Percentiles rank a stretch among this genome's conserved stretches.
These are phyloP conservation scores for Chrysochloris asiatica DNA, from an alignment of 2,113 vertebrate species.

Conservation along the genomic window DNA sequence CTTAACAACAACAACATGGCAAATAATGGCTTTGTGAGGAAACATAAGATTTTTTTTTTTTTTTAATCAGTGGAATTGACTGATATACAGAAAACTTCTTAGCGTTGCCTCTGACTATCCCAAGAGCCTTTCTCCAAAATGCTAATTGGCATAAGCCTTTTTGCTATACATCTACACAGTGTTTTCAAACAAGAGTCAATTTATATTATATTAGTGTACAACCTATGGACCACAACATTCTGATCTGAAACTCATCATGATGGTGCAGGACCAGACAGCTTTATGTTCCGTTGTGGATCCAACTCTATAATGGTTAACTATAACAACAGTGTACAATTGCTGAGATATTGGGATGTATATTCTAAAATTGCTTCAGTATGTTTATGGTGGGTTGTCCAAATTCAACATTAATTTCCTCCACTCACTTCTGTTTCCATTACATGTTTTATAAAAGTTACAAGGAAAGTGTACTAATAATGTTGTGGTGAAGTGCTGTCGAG, in stretches of 20 bases:
- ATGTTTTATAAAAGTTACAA: constrained; percentile 43
- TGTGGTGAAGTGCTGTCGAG: no score
- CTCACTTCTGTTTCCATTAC: not conserved
- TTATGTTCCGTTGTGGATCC: not conserved
- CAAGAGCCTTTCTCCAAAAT: not conserved
- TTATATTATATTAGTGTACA: not conserved
- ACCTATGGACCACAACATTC: not conserved
- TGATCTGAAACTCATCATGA: not conserved
- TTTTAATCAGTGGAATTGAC: not conserved
- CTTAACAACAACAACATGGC: no score
- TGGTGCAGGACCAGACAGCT: not conserved
- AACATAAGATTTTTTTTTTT: not conserved
- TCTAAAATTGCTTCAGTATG: not conserved
- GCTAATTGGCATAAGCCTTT: not conserved
- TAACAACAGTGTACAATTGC: not conserved
- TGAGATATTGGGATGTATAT: not conserved
- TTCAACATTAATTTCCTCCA: constrained; percentile 39
- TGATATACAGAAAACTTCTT: constrained; percentile 4
- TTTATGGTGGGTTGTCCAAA: not conserved
- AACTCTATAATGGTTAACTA: not conserved
- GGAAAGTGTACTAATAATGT: no score
- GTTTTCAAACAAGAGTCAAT: constrained; percentile 2
- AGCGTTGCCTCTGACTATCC: not conserved
- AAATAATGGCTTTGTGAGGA: constrained; percentile 35
- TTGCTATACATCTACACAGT: not conserved